Evolutionary conservation across 1,140 invertebrate genomes (phyloP).

Genomic region (Drosophila pectinifera): DNA sequence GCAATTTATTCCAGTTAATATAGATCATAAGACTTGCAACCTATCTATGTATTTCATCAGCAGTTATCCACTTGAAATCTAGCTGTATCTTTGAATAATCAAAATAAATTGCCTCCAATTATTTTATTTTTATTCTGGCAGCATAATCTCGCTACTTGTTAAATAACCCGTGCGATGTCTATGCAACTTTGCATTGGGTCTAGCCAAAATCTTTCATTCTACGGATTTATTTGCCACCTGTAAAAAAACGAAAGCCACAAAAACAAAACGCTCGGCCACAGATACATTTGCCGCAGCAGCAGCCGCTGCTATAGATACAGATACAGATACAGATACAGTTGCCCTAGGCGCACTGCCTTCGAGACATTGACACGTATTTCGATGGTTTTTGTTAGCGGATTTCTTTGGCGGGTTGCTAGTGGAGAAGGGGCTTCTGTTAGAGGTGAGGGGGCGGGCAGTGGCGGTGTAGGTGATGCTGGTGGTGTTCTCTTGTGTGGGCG

Average conservation of each 20-base stretch:
- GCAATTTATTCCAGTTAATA: background rate
- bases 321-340: constrained; percentile 30
- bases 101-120: constrained; percentile 31
- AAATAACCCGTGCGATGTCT: constrained; percentile 28
- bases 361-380: constrained; percentile 80
- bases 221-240: constrained; percentile 81
- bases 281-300: constrained; percentile 16
- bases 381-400: constrained; percentile 44
- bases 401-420: constrained; percentile 10
- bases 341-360: constrained; percentile 69
- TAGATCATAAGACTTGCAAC: background rate
- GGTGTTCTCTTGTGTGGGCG: constrained; percentile 52
- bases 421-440: constrained; percentile 27
- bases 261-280: constrained; percentile 26
- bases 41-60: constrained; percentile 3
- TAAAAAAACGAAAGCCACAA: constrained; percentile 54
- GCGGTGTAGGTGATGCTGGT: constrained; percentile 20
- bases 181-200: constrained; percentile 45
- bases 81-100: constrained; percentile 6
- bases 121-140: background rate
- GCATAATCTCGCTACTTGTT: constrained; percentile 8
- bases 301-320: constrained; percentile 17
- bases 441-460: background rate
- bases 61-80: constrained; percentile 13
- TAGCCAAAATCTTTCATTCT: constrained; percentile 64